Conservation (phyloP, 2,797 vertebrate genomes). For the Tokudaia muenninki region DNA sequence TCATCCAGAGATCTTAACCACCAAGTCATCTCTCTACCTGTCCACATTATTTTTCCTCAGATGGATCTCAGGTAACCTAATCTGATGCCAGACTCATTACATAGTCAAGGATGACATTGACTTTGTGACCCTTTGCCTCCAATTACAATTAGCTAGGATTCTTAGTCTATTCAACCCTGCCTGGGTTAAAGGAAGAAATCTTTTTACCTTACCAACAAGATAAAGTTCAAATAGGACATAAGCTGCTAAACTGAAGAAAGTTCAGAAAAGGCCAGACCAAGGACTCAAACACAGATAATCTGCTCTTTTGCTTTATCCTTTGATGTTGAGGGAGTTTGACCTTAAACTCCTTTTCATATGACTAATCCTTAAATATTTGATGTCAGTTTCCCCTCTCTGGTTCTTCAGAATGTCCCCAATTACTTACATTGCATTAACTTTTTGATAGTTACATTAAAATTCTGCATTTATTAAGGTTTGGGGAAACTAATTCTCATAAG, state of each 20-base stretch:
- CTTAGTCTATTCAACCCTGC: neutral
- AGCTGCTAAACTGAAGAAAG: neutral
- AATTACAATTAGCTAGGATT: neutral
- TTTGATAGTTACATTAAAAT: constrained; percentile 9
- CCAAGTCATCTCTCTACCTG: neutral
- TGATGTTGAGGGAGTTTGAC: neutral
- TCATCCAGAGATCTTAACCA: neutral
- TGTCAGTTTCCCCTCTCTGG: neutral
- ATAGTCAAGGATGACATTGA: neutral
- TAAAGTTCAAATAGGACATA: neutral
- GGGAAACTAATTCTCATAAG: neutral
- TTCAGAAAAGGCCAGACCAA: neutral
- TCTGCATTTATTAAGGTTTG: constrained; percentile 34
- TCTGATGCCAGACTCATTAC: neutral
- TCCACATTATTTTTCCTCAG: neutral
- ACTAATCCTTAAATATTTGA: constrained; percentile 57
- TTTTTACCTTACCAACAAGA: neutral
- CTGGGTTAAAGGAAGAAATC: neutral
- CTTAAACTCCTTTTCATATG: neutral
- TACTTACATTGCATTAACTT: constrained; percentile 54
- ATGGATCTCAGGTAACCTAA: neutral
- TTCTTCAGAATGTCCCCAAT: neutral
- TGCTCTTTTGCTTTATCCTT: neutral
- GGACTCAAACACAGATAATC: neutral
- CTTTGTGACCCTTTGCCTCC: neutral